Evolutionary conservation across 1,140 invertebrate species (phyloP).

Genomic region (Eriocheir sinensis): DNA sequence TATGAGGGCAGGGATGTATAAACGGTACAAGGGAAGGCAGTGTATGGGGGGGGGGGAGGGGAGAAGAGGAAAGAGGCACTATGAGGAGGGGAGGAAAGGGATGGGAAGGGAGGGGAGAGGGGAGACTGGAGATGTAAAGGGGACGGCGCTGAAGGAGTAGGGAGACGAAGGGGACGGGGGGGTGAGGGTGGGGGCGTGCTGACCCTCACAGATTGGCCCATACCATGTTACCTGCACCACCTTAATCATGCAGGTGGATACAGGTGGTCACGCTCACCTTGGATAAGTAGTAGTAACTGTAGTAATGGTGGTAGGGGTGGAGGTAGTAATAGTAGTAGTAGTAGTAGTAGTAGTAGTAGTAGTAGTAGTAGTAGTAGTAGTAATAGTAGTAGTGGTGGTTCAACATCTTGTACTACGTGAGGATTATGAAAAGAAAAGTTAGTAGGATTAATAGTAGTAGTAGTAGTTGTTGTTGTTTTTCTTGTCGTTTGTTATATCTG

Average conservation of each 20-base stretch:
- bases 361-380: not conserved
- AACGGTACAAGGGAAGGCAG: not conserved
- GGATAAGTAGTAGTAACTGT: not conserved
- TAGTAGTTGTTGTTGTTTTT: too few relatives aligned
- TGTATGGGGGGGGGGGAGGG: too few relatives aligned
- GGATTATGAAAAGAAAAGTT: too few relatives aligned
- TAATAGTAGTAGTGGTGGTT: not conserved
- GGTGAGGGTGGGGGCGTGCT: not conserved
- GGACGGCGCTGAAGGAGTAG: not conserved
- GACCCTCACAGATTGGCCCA: constrained; percentile 7
- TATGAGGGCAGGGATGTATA: not conserved
- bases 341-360: too few relatives aligned
- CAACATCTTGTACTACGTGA: too few relatives aligned
- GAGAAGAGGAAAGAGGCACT: not conserved
- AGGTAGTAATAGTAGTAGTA: not conserved
- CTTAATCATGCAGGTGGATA: constrained; percentile 13
- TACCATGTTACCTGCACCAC: constrained; percentile 1
- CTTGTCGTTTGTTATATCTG: too few relatives aligned
- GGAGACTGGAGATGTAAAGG: not conserved
- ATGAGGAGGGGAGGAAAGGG: not conserved
- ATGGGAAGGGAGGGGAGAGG: not conserved
- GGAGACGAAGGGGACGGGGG: not conserved
- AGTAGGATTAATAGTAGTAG: too few relatives aligned
- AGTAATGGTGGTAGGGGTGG: not conserved
- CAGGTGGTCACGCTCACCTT: not conserved